Evolutionary conservation across 2,113 vertebrate genomes (phyloP), one percentile per base, ranked within the genome.

Genomic region (Mohoua ochrocephala): DNA sequence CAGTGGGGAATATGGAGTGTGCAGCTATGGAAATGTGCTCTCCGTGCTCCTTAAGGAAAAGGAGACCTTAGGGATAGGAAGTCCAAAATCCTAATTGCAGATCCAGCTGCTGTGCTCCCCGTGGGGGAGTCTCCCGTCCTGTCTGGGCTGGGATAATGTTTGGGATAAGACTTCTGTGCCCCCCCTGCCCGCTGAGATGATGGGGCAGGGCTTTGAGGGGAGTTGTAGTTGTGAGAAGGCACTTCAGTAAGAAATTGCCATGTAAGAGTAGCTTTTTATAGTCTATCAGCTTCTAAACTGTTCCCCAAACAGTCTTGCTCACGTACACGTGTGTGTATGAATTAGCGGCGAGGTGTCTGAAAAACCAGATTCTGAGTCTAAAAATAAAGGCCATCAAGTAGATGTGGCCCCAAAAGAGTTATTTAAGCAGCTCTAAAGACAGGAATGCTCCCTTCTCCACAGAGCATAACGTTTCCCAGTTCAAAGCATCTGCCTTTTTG

Each of bases 401-500:
- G 53, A 73, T 59, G 85, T 87, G 79, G 63, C 95, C 92, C 68
- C 93, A 93, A 83, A 95, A 88, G 65, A 60, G 88, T 87, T 59
- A 70, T 57, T 94, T 60, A 67, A 90, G 45, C 85, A 68, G 49
- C 84, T 87, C 83, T n/a, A 9, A 75, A 93, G 87, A 7, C 78
- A 80, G 86, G 69, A 96, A 49, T 92, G 75, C 88, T 74, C 90
- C 79, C 44, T 44, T 78, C 89, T 90, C 76, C 42, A 54, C 57
- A 20, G 57, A n/a, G 59, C 54, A 9, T 33, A 97, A 84, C 11
- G 17, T 79, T 94, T 94, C 74, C 84, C 78, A 54, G 87, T 97
- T 91, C 86, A 96, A 96, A 97, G 64, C 87, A 88, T 65, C 87
- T 92, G 90, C 87, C 68, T 95, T 95, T 75, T 96, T 97, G 79